Percentiles rank a stretch among this genome's conserved stretches.
Evolutionary conservation across 2,113 vertebrate genomes (phyloP).

Genomic region (Hippocampus mohnikei): DNA sequence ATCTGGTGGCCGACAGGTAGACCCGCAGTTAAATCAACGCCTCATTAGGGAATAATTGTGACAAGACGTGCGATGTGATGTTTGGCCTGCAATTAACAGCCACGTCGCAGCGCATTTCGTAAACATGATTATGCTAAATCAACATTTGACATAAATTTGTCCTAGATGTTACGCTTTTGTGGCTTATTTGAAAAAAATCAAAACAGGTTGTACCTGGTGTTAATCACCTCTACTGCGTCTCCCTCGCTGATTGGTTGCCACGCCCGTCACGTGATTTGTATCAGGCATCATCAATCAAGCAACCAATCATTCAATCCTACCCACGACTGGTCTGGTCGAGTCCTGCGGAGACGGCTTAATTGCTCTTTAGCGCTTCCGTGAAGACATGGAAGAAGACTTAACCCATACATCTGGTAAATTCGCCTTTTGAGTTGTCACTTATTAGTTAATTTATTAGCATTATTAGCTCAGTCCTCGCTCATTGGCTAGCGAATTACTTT

Average conservation of each 20-base stretch:
- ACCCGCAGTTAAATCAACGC: slow-evolving; percentile 15
- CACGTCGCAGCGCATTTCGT: neutral
- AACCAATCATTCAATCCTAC: neutral
- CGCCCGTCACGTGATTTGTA: neutral
- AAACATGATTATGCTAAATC: too few relatives aligned
- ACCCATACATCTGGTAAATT: neutral
- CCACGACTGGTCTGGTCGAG: neutral
- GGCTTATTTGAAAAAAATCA: too few relatives aligned
- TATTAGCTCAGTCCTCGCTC: neutral
- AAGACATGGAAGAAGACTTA: neutral
- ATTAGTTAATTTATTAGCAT: neutral
- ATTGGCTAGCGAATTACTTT: neutral
- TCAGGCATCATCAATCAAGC: neutral
- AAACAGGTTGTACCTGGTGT: neutral
- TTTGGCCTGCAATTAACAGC: neutral
- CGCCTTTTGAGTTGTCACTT: neutral
- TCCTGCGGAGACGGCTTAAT: neutral
- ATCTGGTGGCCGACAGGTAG: slow-evolving; percentile 52
- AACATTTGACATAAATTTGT: neutral
- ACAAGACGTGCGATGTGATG: neutral
- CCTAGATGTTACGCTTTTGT: neutral
- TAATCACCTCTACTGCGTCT: too few relatives aligned
- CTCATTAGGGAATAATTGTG: slow-evolving; percentile 2
- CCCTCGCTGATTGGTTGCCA: neutral
- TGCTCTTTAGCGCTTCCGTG: neutral